Evolutionary conservation across 2,113 vertebrate genomes (phyloP).

Genomic region (Sarotherodon lohbergeri): DNA sequence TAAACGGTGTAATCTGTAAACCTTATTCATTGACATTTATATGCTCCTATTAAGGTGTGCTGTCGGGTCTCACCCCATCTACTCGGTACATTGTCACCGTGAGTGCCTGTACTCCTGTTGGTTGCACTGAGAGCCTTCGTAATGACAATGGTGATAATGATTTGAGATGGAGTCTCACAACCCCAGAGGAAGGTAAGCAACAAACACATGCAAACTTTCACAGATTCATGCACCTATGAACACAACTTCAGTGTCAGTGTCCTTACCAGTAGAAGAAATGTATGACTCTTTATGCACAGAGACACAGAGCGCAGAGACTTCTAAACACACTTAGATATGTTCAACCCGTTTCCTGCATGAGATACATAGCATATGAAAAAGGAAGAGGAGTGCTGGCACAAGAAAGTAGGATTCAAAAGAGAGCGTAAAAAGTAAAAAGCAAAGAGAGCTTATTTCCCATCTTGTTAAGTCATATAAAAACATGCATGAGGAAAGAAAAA

Average conservation of each 20-base stretch:
- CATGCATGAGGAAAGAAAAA: background rate
- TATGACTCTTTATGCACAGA: background rate
- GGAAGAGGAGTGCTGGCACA: background rate
- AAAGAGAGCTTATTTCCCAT: background rate
- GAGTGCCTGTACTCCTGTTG: slow-evolving; percentile 81
- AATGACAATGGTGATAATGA: slow-evolving; percentile 19
- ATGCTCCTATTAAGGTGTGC: slow-evolving; percentile 68
- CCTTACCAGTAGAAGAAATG: background rate
- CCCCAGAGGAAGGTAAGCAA: slow-evolving; percentile 93
- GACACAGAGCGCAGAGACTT: background rate
- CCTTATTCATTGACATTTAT: background rate
- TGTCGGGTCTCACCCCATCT: slow-evolving; percentile 85
- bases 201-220: slow-evolving; percentile 70
- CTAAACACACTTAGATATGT: background rate
- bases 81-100: slow-evolving; percentile 83
- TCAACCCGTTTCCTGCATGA: background rate
- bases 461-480: background rate
- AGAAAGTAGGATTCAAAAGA: background rate
- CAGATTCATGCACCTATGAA: background rate
- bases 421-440: background rate
- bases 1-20: background rate
- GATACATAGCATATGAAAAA: background rate
- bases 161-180: slow-evolving; percentile 79
- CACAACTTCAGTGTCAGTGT: background rate
- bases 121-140: slow-evolving; percentile 80